phyloP scores from a whole-genome alignment of 2,797 vertebrate genomes.

The Anableps anableps region DNA sequence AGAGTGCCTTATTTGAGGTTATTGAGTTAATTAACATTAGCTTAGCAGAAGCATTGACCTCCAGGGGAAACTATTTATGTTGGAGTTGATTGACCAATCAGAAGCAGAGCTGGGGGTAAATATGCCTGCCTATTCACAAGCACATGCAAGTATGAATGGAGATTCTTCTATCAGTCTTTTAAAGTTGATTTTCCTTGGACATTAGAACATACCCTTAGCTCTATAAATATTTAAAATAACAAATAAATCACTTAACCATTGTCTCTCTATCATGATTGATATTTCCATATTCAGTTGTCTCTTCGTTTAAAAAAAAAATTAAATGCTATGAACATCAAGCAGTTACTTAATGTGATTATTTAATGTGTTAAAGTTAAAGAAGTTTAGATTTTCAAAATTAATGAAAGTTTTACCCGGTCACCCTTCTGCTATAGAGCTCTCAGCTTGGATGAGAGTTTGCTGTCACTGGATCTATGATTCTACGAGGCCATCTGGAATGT shows the following conservation, averaged over 20 bases:
- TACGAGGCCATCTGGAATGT: neutral
- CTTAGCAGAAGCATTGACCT: neutral
- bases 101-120: neutral
- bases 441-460: neutral
- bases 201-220: neutral
- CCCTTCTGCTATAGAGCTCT: neutral
- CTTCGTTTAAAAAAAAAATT: neutral
- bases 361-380: neutral
- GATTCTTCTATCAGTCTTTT: neutral
- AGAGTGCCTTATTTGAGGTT: neutral
- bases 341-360: neutral
- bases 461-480: neutral
- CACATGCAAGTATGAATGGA: neutral
- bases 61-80: neutral
- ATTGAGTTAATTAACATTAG: neutral
- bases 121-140: neutral
- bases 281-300: neutral
- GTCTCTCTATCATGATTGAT: neutral
- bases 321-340: neutral
- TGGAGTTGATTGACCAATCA: neutral
- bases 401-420: neutral
- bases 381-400: neutral
- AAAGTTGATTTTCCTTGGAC: neutral
- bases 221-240: neutral
- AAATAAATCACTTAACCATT: neutral